Evolutionary conservation across 2,888 invertebrate species (phyloP).

Genomic region (Ethmia dodecea): DNA sequence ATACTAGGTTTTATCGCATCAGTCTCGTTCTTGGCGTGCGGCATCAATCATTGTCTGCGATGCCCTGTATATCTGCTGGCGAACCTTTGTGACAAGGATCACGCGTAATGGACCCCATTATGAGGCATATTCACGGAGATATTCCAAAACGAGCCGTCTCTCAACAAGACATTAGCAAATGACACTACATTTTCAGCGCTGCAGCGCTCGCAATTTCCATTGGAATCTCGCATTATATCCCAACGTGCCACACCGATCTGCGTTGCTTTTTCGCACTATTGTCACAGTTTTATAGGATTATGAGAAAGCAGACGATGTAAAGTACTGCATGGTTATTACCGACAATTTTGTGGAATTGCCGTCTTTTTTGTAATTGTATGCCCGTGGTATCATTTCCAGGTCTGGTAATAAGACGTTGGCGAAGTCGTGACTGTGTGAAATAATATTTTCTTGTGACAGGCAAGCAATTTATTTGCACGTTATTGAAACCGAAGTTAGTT

Average conservation of each 20-base stretch:
- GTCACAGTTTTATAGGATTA: constrained; percentile 31
- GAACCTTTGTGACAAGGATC: constrained; percentile 42
- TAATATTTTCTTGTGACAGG: constrained; percentile 40
- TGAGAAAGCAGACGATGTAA: constrained; percentile 36
- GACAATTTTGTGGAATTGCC: constrained; percentile 36
- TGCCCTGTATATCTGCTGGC: constrained; percentile 44
- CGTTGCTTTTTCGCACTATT: constrained; percentile 29
- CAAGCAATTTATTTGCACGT: constrained; percentile 33
- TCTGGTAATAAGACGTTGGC: constrained; percentile 43
- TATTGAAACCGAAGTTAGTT: constrained; percentile 37
- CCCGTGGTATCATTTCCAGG: constrained; percentile 35
- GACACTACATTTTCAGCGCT: neutral
- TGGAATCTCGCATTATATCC: constrained; percentile 14
- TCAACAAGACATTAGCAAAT: neutral
- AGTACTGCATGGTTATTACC: constrained; percentile 36
- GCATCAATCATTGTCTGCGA: constrained; percentile 65
- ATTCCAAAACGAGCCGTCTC: constrained; percentile 2
- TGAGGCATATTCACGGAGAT: constrained; percentile 28
- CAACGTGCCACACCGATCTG: constrained; percentile 32
- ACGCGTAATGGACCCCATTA: constrained; percentile 44
- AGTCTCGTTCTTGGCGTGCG: constrained; percentile 26
- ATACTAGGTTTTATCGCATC: constrained; percentile 38
- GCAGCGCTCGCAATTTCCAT: neutral
- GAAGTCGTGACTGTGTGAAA: constrained; percentile 48
- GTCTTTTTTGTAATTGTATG: constrained; percentile 45